Base-by-base conservation (phyloP, 2,888 invertebrate genomes). In the Caenorhabditis japonica region DNA sequence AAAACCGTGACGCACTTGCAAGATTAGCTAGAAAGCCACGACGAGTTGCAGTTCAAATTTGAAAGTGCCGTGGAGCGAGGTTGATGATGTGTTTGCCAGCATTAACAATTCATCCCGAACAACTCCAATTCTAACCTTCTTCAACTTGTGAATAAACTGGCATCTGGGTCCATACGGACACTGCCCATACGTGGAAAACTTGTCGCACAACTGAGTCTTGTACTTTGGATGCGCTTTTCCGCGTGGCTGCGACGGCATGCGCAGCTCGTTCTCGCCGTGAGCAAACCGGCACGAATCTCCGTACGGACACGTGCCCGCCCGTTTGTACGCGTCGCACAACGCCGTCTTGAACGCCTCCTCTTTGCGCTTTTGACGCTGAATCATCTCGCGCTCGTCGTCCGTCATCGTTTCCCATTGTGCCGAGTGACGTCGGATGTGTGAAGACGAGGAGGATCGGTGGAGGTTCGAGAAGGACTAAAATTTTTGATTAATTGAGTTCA, bases 261-360 rank as follows among this genome's bases (percentile, higher is more conserved):
- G 69, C 51, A 85, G 70, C 46, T 85, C 85, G 39, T 80, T 75
- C 39, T 83, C 85, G 21, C 85, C 85, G 55, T 85, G 85, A 38
- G 85, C 85, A 60, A 85, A 85, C 19, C 83, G 70, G 52, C 85
- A 85, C 13, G 79, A 56, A 21, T 81, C 76, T 19, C 83, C 85
- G 62, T 85, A 85, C 21, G 80, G 69, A 51, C 85, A 85, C 13
- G 58, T 41, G n/a, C 73, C 75, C 1, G 71, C 52, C 34, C 80
- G 75, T 23, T 80, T 71, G 73, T 73, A 85, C 23, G 84, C 83
- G 52, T 86, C 85, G 52, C 86, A 86, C 71, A 86, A 79, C 5
- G 85, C 86, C n/a, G 86, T 86, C 64, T 86, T 86, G 79, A 79
- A 86, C 4, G 86, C 81, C 46, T 81, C 79, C 43, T 80, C 81